Base-by-base conservation (phyloP, 37 sponge, comb jelly and placozoan genomes). In the Halisarca cf. caerulea region DNA sequence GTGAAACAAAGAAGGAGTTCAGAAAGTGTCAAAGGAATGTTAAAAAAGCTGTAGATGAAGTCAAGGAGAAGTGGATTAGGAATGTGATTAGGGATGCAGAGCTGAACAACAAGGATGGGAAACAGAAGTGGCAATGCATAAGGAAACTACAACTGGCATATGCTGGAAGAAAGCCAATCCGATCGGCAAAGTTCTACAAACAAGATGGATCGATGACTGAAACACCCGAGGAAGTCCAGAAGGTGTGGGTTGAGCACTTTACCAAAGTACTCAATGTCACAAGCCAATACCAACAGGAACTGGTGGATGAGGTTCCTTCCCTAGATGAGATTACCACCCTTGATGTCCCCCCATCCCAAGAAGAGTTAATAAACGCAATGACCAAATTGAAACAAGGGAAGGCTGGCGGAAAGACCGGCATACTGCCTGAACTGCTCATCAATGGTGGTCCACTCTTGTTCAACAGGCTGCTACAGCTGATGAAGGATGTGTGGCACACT, bases 191-290 rank as follows among this genome's bases (percentile, higher is more conserved):
- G 53, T 73, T 84, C 41, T 51, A 17, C 59, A 84, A 83, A 75
- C 59, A 84, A 24, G 57, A 84, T 72, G 75, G 75, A 3, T 58
- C 43, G 42, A 6, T 84, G 57, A 84, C 74, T 51, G 57, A 84
- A 27, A 75, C 79, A n/a, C 75, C 84, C 70, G 21, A 24, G 14
- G 60, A 84, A 44, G 66, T 77, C 44, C 20, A 39, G 78, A 1
- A 33, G 14, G 41, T 57, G 57, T 84, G 84, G 84, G 75, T 72
- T 32, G 75, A 84, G 57, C 84, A 71, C 84, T 84, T 84, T 30
- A 1, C 24, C 9, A 84, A 44, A 37, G 23, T 84, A 0, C 36
- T 84, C 64, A 84, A 42, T 45, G 36, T 32, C 15, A 38, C 39
- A 14, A 84, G 74, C 72, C 59, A 44, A 34, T 71, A 51, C 3